Evolutionary conservation across 2,113 vertebrate species (phyloP), one percentile per base, ranked within the genome.

Genomic region (Eulemur rufifrons): DNA sequence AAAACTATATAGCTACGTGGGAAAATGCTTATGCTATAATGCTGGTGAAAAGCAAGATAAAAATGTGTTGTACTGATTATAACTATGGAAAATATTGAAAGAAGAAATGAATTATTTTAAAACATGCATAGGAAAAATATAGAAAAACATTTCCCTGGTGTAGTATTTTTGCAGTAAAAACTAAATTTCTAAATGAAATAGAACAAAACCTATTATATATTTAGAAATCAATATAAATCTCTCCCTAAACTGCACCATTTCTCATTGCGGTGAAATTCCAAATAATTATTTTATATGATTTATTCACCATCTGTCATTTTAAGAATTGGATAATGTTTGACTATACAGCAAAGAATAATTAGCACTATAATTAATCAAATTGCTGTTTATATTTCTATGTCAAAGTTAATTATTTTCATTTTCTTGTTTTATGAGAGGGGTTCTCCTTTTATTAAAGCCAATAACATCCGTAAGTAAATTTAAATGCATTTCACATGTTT

Each of bases 351-450:
- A 95, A 89, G 66, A 95, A 96, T 94, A 96, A 95, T 96, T 92
- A 96, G 68, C 52, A 94, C 81, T 76, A 91, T 82, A 97, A 92
- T 98, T 97, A 95, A 95, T 95, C 66, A 92, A 94, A 92, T 89
- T 95, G 68, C 39, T 97, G 21, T 96, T 97, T 97, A 82, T 95
- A 82, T 69, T 94, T 97, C 78, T 85, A 27, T 92, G 90, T 92
- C 92, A 95, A 92, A 95, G 85, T 88, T 91, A 91, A 97, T 94
- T 42, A 92, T 91, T 96, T 94, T 92, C 64, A 80, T 50, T 96
- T 95, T 92, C 81, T 92, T 88, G 23, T 88, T 92, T 95, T 92
- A 76, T 76, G 63, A 37, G 32, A 64, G 8, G n/a, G 15, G 27
- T 17, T 83, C 37, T 59, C 52, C 68, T 78, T 85, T 63, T 86